Conservation (phyloP, 2,797 vertebrate genomes). For the Molossus molossus region DNA sequence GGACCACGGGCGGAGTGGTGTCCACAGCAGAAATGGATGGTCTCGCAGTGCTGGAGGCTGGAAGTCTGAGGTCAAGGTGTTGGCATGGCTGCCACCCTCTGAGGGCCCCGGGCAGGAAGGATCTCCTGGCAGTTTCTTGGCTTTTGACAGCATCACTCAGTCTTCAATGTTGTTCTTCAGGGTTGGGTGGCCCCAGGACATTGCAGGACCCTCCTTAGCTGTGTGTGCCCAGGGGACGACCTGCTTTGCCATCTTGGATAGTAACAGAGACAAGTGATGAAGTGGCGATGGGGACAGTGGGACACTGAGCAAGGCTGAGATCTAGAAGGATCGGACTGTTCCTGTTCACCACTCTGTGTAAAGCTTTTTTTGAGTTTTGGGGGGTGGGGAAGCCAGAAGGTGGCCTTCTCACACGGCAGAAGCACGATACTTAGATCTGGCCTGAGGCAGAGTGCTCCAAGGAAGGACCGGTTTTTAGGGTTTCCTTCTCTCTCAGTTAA, state of each 20-base stretch:
- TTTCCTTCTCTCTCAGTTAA: not conserved
- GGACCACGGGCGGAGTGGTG: fast-evolving
- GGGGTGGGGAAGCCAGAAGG: not conserved
- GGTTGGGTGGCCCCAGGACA: not conserved
- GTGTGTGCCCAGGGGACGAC: not conserved
- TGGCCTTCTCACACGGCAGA: not conserved
- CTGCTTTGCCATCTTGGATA: not conserved
- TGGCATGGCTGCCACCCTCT: not conserved
- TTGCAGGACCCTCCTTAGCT: not conserved
- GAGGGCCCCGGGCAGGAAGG: not conserved
- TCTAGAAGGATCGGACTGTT: not conserved
- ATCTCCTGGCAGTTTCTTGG: not conserved
- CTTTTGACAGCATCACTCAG: fast-evolving
- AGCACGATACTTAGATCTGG: not conserved
- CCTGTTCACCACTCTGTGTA: not conserved
- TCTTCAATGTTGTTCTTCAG: not conserved
- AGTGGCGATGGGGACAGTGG: not conserved
- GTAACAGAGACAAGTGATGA: not conserved
- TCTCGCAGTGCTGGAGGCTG: not conserved
- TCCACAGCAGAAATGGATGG: not conserved
- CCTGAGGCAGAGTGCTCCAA: not conserved
- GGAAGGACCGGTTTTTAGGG: not conserved
- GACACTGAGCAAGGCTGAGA: not conserved
- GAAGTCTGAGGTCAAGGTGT: not conserved
- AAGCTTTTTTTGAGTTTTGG: not conserved